phyloP scores from a whole-genome alignment of 2,113 vertebrate genomes.

The Recurvirostra avosetta region DNA sequence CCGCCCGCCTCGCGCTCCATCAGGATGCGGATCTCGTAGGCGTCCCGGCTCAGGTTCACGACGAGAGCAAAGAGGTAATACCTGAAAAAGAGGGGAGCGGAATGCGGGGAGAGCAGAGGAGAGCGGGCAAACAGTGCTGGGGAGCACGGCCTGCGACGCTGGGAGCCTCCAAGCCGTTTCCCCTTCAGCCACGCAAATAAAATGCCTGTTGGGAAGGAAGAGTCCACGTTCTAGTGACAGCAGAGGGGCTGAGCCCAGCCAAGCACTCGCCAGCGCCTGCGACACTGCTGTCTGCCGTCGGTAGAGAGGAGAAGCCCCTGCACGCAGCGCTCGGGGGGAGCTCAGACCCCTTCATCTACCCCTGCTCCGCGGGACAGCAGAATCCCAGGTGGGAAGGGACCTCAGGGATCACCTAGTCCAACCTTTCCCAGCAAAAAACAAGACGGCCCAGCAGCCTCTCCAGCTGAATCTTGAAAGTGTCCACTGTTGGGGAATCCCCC shows the following conservation, averaged over 20 bases:
- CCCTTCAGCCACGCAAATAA: too few relatives aligned
- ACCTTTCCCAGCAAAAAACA: too few relatives aligned
- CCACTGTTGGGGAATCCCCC: too few relatives aligned
- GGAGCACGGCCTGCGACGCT: accelerated
- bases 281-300: accelerated
- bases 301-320: not conserved
- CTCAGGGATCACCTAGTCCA: too few relatives aligned
- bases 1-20: slow-evolving; percentile 74
- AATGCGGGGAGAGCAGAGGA: too few relatives aligned
- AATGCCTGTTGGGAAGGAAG: too few relatives aligned
- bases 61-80: slow-evolving; percentile 91
- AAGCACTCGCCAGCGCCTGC: accelerated
- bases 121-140: accelerated
- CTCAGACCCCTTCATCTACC: not conserved
- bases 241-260: not conserved
- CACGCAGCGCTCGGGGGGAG: accelerated
- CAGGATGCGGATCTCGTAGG: slow-evolving; percentile 84
- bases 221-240: accelerated
- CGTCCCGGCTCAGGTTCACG: slow-evolving; percentile 87
- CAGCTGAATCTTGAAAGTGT: too few relatives aligned
- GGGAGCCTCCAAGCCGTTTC: not conserved
- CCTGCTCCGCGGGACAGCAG: not conserved
- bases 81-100: slow-evolving; percentile 49
- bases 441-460: too few relatives aligned
- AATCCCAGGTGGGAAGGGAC: too few relatives aligned